Evolutionary conservation across 2,797 vertebrate species (phyloP).

Genomic region (Anisognathus igniventris): DNA sequence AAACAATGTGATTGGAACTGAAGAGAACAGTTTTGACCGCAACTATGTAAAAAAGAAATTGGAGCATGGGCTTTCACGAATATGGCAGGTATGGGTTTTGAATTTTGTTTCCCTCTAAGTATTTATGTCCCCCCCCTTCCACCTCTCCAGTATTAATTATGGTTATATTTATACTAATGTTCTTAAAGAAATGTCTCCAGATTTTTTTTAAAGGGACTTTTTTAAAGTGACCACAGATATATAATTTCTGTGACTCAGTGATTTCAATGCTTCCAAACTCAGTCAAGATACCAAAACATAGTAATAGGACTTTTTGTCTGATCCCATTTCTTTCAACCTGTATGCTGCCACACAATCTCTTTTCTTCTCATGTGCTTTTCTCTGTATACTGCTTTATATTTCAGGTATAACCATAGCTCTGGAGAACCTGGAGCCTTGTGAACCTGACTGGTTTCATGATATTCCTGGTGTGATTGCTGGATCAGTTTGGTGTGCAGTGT

Average conservation of each 20-base stretch:
- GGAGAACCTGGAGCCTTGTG: background rate
- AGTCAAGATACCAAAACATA: background rate
- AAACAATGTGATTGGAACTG: conserved; percentile 71
- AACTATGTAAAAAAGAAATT: conserved; percentile 96
- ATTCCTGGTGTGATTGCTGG: background rate
- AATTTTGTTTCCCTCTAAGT: background rate
- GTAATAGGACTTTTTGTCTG: background rate
- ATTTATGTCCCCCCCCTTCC: background rate
- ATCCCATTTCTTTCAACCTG: background rate
- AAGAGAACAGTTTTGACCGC: conserved; percentile 88
- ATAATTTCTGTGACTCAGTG: background rate
- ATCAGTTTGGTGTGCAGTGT: background rate
- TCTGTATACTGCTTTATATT: background rate
- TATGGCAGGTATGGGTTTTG: conserved; percentile 89
- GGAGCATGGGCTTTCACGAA: conserved; percentile 92
- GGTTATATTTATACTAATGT: background rate
- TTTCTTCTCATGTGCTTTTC: background rate
- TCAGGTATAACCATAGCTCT: background rate
- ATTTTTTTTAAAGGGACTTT: background rate
- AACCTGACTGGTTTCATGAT: background rate
- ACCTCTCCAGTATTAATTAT: rapidly evolving
- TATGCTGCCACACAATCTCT: background rate
- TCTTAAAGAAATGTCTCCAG: background rate
- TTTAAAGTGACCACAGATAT: background rate
- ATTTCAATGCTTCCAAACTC: background rate